Percentiles rank a stretch among this genome's conserved stretches.
phyloP scores from a whole-genome alignment of 2,888 invertebrate species.

The Timandra comae region DNA sequence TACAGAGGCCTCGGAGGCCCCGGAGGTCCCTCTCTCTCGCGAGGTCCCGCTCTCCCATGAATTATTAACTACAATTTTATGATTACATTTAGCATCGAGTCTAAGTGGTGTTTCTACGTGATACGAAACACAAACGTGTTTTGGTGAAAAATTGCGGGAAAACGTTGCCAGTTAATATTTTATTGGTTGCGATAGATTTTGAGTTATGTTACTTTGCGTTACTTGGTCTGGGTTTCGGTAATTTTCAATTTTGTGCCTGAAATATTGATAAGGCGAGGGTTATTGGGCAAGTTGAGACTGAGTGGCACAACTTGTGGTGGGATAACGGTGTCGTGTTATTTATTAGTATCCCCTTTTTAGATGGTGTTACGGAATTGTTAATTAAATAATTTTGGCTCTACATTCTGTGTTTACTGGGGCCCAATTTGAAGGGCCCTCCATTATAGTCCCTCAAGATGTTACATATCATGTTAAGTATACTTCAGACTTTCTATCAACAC shows the following conservation, averaged over 20 bases:
- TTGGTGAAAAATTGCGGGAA: constrained; percentile 67
- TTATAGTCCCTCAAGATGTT: too few species aligned
- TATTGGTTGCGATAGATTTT: constrained; percentile 72
- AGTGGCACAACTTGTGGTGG: constrained; percentile 17
- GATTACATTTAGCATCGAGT: constrained; percentile 72
- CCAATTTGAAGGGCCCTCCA: too few species aligned
- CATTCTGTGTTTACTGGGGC: too few species aligned
- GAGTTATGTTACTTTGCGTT: constrained; percentile 63
- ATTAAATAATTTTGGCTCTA: too few species aligned
- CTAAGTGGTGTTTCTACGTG: constrained; percentile 66
- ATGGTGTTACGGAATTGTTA: background rate
- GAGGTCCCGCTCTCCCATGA: constrained; percentile 47
- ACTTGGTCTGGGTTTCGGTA: constrained; percentile 54
- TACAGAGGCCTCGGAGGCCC: constrained; percentile 15
- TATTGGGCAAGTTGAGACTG: constrained; percentile 28
- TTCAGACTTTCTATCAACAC: too few species aligned
- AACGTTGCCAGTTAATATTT: constrained; percentile 70
- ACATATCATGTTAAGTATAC: too few species aligned
- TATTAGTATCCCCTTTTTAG: constrained; percentile 11
- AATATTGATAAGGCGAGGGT: constrained; percentile 63
- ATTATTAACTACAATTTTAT: constrained; percentile 77
- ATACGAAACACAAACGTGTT: constrained; percentile 58
- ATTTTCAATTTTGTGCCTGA: constrained; percentile 73
- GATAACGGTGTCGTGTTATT: constrained; percentile 13
- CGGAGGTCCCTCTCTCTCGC: constrained; percentile 24